Base-by-base conservation (phyloP, 92 coral and sea anemone species). In the Parazoanthus swiftii region DNA sequence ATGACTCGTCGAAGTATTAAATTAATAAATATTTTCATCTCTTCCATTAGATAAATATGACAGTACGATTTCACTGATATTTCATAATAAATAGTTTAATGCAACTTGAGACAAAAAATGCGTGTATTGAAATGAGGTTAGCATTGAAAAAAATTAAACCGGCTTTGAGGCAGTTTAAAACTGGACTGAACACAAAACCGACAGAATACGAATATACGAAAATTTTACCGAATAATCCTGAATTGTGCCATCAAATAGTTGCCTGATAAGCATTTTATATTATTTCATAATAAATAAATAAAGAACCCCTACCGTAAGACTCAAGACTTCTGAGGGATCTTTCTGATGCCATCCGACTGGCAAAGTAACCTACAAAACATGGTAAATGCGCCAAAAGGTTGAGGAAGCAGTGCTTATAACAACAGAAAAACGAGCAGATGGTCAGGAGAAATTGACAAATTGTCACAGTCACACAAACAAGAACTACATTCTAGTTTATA, bases 271-370 rank as follows among this genome's bases (percentile, higher is more conserved):
- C 3, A 66, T 38, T 26, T 5, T 21, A 42, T 20, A 42, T 7
- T n/a, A 54, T 82, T 58, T 39, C 75, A 68, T 39, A 54, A 63
- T 63, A 21, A 36, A 33, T 26, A 38, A n/a, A 35, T 63, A 29
- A 26, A 4, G 13, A 44, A 2, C 43, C 91, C 99, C 90, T 89
- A 96, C 99, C 82, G 91, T 86, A 67, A 96, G 87, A 81, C 95
- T 92, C 1, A 96, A 92, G 35, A 89, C 91, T 21, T 84, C 89
- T 4, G 99, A 92, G 11, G 99, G 99, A 91, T 96, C 99, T 80
- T 92, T 96, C 68, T 88, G 94, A 63, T 96, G 98, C 96, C 98
- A 96, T 26, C 99, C 99, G 29, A 96, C 98, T 21, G 99, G 99
- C 83, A 96, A 89, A 20, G 98, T 91, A 76, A 96, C 98, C 99